These are phyloP conservation scores for Cryptophagus acutangulus DNA, from an alignment of 2,888 invertebrate genomes.

Conservation along the genomic window DNA sequence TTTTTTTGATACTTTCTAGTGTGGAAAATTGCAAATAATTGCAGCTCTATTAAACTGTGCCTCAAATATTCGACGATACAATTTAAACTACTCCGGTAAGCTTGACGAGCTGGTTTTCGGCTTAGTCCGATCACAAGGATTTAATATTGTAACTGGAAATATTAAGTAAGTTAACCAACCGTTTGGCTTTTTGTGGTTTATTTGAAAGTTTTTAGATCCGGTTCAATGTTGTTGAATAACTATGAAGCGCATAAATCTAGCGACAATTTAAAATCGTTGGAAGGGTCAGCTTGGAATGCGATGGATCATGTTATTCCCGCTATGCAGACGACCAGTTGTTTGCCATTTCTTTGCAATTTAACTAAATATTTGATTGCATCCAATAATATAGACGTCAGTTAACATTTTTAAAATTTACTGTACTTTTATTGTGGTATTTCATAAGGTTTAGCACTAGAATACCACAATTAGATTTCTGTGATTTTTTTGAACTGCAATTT, in stretches of 20 bases:
- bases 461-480: too few species aligned
- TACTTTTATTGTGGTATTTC: constrained; percentile 2
- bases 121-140: constrained; percentile 50
- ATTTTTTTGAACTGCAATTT: too few species aligned
- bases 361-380: constrained; percentile 34
- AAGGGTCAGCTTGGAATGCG: constrained; percentile 47
- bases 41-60: constrained; percentile 37
- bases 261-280: constrained; percentile 48
- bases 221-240: constrained; percentile 51
- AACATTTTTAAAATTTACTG: constrained; percentile 4
- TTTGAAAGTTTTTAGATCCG: constrained; percentile 38
- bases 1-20: constrained; percentile 36
- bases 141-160: constrained; percentile 47
- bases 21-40: constrained; percentile 43
- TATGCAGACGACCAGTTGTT: constrained; percentile 46
- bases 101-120: constrained; percentile 31
- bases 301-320: constrained; percentile 50
- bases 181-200: neutral
- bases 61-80: constrained; percentile 22
- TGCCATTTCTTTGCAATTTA: constrained; percentile 47
- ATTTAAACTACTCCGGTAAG: constrained; percentile 19
- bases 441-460: neutral
- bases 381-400: constrained; percentile 29
- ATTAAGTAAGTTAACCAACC: constrained; percentile 33
- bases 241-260: constrained; percentile 43